These are phyloP conservation scores for Catharus minimus DNA, from an alignment of 2,113 vertebrate genomes.

Conservation along the genomic window DNA sequence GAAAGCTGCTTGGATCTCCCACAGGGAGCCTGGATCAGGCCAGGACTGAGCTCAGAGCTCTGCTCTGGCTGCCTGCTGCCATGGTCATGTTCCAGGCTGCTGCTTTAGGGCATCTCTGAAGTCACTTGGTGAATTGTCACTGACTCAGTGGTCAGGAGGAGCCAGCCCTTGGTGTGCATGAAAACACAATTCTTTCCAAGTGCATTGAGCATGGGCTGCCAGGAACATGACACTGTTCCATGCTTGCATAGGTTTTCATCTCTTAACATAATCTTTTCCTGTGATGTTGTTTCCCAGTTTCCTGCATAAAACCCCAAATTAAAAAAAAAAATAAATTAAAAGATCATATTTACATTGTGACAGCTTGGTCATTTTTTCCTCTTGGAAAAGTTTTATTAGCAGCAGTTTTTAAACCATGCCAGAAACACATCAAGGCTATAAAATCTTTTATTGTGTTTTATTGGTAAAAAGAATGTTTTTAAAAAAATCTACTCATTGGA, in stretches of 20 bases:
- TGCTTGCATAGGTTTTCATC: background rate
- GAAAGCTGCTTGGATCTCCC: background rate
- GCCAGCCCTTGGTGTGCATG: background rate
- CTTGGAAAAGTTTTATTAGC: conserved; percentile 44
- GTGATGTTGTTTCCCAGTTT: conserved; percentile 6
- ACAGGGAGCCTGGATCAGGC: background rate
- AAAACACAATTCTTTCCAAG: background rate
- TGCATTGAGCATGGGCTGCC: background rate
- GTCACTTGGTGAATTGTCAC: background rate
- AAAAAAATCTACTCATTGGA: background rate
- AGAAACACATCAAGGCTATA: conserved; percentile 56
- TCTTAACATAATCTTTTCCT: background rate
- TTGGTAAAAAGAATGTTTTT: conserved; percentile 18
- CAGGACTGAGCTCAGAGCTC: background rate
- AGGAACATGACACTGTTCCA: background rate
- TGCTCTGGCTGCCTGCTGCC: background rate
- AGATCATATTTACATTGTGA: conserved; percentile 17
- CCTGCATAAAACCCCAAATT: background rate
- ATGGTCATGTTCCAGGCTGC: background rate
- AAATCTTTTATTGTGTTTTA: conserved; percentile 42
- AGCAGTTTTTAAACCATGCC: conserved; percentile 5
- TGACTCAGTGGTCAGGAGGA: background rate
- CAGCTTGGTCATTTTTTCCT: conserved; percentile 29
- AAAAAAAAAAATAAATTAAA: background rate
- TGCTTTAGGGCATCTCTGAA: background rate